phyloP scores from a whole-genome alignment of 1,140 invertebrate species.

The Phenacoccus solenopsis region DNA sequence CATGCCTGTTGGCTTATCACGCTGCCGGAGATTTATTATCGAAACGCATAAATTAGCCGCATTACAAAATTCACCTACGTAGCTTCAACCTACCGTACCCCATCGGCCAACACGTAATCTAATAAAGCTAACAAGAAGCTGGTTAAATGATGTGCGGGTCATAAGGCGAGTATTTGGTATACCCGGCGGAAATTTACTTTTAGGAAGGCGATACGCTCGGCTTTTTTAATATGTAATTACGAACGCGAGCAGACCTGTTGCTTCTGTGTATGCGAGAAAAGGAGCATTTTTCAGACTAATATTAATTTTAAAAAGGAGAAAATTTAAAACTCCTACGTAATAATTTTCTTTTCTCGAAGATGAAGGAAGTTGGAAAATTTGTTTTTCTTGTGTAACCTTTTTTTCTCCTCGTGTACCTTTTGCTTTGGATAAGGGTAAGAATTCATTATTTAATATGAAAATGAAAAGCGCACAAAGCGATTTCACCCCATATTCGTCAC shows the following conservation, averaged over 20 bases:
- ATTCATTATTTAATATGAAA: constrained; percentile 17
- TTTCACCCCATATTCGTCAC: constrained; percentile 17
- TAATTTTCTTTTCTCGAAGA: not conserved
- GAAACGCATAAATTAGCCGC: not conserved
- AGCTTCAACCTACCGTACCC: too few relatives aligned
- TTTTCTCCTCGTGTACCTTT: not conserved
- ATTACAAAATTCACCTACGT: too few relatives aligned
- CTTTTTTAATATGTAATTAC: not conserved
- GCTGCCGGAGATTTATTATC: not conserved
- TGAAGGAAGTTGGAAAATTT: not conserved
- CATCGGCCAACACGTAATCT: not conserved
- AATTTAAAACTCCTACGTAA: too few relatives aligned
- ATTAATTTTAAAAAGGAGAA: not conserved
- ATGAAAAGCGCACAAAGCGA: constrained; percentile 16
- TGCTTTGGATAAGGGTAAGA: constrained; percentile 3
- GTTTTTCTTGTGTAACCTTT: constrained; percentile 6
- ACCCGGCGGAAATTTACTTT: not conserved
- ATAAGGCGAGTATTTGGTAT: not conserved
- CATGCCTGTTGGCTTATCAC: not conserved
- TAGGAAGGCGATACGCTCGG: not conserved
- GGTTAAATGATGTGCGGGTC: not conserved
- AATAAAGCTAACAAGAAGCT: constrained; percentile 2
- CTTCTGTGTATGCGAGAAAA: too few relatives aligned
- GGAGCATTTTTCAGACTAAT: too few relatives aligned
- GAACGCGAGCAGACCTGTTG: not conserved